Base-by-base conservation (phyloP, 2,888 invertebrate species). In the Acanthacorydalis orientalis region DNA sequence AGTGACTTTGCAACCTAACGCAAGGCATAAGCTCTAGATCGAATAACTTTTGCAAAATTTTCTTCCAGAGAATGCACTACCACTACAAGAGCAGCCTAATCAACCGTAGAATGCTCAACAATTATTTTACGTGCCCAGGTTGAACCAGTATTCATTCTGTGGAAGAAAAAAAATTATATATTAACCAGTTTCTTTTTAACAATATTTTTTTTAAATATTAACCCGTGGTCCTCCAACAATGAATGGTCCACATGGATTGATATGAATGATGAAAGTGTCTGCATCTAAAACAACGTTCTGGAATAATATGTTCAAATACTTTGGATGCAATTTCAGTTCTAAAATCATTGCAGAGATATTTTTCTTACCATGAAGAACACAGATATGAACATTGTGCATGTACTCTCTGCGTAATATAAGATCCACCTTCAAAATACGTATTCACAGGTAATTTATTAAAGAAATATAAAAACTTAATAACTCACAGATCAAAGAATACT, bases 101-200 rank as follows among this genome's bases (percentile, higher is more conserved):
- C 98, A 49, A 97, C 98, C 65, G 98, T 98, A 32, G 97, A 97
- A 69, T 98, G 97, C 97, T 98, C 98, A 42, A 98, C 97, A 59
- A 98, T 98, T 60, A 98, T 98, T 72, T 98, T 98, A 50, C 98
- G 81, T 3, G 97, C 98, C n/a, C n/a, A n/a, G 7, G 98, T 98
- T 51, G 96, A 73, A 41, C 96, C 96, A 46, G 95, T 93, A 69
- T 96, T 95, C 55, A 55, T 92, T 89, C 93, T 89, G 87, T 89
- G 64, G 7, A 64, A 59, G 54, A 47, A 50, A 52, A 51, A 43
- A 48, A 14, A 43, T 38, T 37, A 8, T 38, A 12, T 37, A 7
- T n/a, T n/a, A 35, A 15, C 40, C 44, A 4, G 15, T 39, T 39
- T 10, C 32, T 44, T 39, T 43, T 12, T 23, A 44, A 44, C 31